Conservation (phyloP, 2,888 invertebrate species). For the Nowickia ferox region DNA sequence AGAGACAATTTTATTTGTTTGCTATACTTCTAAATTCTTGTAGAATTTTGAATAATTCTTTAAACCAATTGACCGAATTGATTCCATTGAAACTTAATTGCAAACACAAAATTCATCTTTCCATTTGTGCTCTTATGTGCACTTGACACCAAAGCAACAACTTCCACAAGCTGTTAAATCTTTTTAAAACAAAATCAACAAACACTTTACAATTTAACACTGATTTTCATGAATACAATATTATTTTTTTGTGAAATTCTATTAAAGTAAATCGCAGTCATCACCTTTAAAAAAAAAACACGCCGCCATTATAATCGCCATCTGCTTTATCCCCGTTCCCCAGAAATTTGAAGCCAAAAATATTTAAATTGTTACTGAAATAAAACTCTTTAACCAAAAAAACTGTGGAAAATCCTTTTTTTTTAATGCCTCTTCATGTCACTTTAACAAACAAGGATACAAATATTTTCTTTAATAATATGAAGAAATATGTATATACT, state of each 20-base stretch:
- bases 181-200: conserved; percentile 52
- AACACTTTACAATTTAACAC: conserved; percentile 53
- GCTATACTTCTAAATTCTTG: too few species aligned
- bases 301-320: conserved; percentile 19
- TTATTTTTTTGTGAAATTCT: conserved; percentile 31
- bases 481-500: conserved; percentile 11
- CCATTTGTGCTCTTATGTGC: not conserved
- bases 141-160: conserved; percentile 30
- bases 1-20: too few species aligned
- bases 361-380: conserved; percentile 49
- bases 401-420: conserved; percentile 50
- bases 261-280: conserved; percentile 25
- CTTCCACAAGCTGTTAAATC: conserved; percentile 50
- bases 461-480: conserved; percentile 47
- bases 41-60: too few species aligned
- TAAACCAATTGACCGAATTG: too few species aligned
- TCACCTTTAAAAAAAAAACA: conserved; percentile 27
- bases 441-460: conserved; percentile 59
- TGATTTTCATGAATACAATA: conserved; percentile 32
- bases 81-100: too few species aligned
- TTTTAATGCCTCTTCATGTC: conserved; percentile 17
- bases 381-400: conserved; percentile 18
- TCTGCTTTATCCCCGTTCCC: conserved; percentile 39
- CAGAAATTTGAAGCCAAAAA: conserved; percentile 64
- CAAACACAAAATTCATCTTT: not conserved